Base-by-base conservation (phyloP, 2,888 invertebrate species). In the Hoplodrina blanda region DNA sequence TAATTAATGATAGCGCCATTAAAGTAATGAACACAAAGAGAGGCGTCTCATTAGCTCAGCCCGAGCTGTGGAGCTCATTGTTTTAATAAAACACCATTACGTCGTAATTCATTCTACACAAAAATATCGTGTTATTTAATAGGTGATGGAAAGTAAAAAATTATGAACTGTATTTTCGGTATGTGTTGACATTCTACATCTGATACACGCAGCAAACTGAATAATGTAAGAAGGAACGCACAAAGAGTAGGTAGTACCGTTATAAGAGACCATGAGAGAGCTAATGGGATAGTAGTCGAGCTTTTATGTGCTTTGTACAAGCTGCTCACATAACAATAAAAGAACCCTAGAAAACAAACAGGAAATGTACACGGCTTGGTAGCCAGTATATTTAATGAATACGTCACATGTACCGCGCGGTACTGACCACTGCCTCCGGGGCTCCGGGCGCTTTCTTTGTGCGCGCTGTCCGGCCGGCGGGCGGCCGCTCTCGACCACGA, bases 1-100 rank as follows among this genome's bases (percentile, higher is more conserved):
- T 68, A 70, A 78, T 78, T 78, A 72, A 80, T 77, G 44, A 33
- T 55, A 57, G 54, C 19, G 57, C 74, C 60, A 78, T 81, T 78
- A 67, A 52, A 69, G 30, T 78, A 82, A 78, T 73, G 75, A 60
- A 54, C 19, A 74, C 70, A 57, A 59, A 59, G 71, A 67, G 44
- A 54, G 44, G 61, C 52, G 19, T 59, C 67, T 81, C 70, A 73
- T 81, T 73, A 75, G 54, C 60, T 59, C 54, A 4, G 55, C 46
- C 64, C 4, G 17, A 25, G 44, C 30, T 44, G 25, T 37, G 37
- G 25, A 25, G 25, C 53, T 73, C 64, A 66, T 78, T 65, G 65
- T 70, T 41, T 65, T 52, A 62, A 19, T 62, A 77, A 64, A 62
- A 68, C 49, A 54, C 33, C 49, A 25, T 57, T 62, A 59, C 57